Evolutionary conservation across 2,797 vertebrate species (phyloP), one percentile per base, ranked within the genome.

Genomic region (Gymnoscopelus braueri): DNA sequence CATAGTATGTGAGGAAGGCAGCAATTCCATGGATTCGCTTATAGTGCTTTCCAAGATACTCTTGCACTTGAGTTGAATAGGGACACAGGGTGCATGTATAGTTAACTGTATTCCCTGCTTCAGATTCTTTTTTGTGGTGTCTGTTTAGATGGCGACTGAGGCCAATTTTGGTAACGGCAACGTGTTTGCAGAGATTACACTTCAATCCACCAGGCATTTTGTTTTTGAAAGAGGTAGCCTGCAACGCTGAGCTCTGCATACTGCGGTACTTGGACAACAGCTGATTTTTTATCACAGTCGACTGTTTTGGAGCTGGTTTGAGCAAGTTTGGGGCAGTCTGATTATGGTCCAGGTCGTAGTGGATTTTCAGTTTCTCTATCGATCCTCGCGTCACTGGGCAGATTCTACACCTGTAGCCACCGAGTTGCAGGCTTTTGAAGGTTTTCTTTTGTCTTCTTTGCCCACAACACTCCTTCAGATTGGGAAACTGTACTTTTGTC

Each of bases 151-250:
- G 96, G 13, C 91, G 91, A 3, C 78, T 87, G 5, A 97, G 94
- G 1, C 88, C 94, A 75, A 95, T 91, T 84, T 94, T 65, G 0
- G 95, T 95, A 26, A 84, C 94, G 60, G 93, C 95, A 14, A 83
- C 91, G 55, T 95, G 95, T 72, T 93, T 85, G 74, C 96, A 98
- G 8, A 94, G 88, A 64, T 94, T 93, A 80, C 96, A 97, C 87
- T 84, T 88, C 86, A 95, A 2, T 88, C 81, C 8, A 80, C 91
- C 63, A 88, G 93, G 61, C 82, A 91, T 92, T 71, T 92, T 93
- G 74, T 93, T 89, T 57, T 90, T 92, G 51, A 94, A 89, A 83
- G 89, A 83, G 1, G 91, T 79, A 66, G 91, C 90, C 13, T 77
- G 39, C 4, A 29, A 24, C 0, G 24, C 19, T 0, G 75, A 63